A percentile compares a stretch with the other conserved stretches of the same genome.
phyloP scores from a whole-genome alignment of 2,888 invertebrate genomes.

The Acholoe squamosa region DNA sequence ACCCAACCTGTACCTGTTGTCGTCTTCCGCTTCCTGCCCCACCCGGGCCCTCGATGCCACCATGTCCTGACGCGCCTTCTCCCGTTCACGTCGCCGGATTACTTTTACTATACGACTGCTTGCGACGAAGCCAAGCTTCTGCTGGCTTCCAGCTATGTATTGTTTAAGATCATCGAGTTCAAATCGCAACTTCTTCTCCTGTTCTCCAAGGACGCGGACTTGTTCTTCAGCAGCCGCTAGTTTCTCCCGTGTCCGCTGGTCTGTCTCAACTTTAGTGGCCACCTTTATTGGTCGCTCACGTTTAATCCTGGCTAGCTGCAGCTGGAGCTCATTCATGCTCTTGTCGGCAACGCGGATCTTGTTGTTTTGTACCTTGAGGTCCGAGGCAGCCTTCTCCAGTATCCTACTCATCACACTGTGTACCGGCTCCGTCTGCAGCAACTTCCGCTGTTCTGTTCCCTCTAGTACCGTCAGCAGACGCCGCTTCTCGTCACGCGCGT shows the following conservation, averaged over 20 bases:
- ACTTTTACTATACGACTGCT: neutral
- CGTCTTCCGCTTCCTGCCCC: neutral
- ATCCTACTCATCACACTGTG: neutral
- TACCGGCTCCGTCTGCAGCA: neutral
- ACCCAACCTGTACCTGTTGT: neutral
- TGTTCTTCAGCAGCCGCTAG: neutral
- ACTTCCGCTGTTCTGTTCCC: neutral
- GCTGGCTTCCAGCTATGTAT: neutral
- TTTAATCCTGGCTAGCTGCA: neutral
- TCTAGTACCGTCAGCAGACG: neutral
- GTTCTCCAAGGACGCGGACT: neutral
- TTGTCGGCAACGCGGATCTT: neutral
- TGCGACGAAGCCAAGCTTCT: constrained; percentile 38
- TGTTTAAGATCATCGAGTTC: neutral
- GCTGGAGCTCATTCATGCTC: neutral
- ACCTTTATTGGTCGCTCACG: constrained; percentile 22
- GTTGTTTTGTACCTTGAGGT: neutral
- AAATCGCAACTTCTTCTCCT: neutral
- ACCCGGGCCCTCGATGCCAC: neutral
- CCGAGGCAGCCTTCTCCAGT: neutral
- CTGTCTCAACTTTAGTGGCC: neutral
- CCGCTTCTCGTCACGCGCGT: constrained; percentile 13
- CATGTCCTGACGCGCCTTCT: neutral
- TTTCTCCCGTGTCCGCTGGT: neutral
- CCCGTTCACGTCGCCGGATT: neutral